Evolutionary conservation across 2,797 vertebrate species (phyloP).

Genomic region (Helicolenus hilgendorfi): DNA sequence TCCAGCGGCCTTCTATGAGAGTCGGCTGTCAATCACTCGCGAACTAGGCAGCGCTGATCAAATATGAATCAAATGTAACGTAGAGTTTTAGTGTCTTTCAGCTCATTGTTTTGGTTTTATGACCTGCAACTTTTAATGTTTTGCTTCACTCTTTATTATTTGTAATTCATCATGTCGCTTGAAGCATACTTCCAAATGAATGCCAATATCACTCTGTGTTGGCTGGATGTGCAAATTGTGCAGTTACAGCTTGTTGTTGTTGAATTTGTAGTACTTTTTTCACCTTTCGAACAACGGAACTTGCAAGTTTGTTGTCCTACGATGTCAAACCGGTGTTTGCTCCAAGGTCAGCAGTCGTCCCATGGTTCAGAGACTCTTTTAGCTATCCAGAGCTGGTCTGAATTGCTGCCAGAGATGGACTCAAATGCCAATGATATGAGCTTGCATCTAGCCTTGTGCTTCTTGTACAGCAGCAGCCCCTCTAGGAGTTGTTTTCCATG

Average conservation of each 20-base stretch:
- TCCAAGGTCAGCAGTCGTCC: not conserved
- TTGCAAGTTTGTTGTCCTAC: not conserved
- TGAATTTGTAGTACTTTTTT: not conserved
- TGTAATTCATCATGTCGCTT: not conserved
- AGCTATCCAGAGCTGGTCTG: not conserved
- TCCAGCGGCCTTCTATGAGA: too few species aligned
- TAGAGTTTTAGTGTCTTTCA: not conserved
- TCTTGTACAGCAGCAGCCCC: not conserved
- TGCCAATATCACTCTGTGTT: too few species aligned
- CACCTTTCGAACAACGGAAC: not conserved
- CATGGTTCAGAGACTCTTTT: not conserved
- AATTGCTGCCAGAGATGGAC: not conserved
- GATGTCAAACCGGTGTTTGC: not conserved
- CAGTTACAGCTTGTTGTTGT: not conserved
- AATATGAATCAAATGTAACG: too few species aligned
- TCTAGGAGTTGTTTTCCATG: not conserved
- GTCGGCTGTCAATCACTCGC: too few species aligned
- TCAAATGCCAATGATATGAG: conserved; percentile 40
- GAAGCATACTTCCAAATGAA: not conserved
- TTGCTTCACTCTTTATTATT: too few species aligned
- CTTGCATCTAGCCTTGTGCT: not conserved
- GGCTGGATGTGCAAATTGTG: too few species aligned
- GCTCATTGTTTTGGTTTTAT: too few species aligned
- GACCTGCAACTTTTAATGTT: too few species aligned
- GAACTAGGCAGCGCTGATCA: too few species aligned